These are phyloP conservation scores for Peucedramus taeniatus DNA, from an alignment of 2,113 vertebrate species.

Conservation along the genomic window DNA sequence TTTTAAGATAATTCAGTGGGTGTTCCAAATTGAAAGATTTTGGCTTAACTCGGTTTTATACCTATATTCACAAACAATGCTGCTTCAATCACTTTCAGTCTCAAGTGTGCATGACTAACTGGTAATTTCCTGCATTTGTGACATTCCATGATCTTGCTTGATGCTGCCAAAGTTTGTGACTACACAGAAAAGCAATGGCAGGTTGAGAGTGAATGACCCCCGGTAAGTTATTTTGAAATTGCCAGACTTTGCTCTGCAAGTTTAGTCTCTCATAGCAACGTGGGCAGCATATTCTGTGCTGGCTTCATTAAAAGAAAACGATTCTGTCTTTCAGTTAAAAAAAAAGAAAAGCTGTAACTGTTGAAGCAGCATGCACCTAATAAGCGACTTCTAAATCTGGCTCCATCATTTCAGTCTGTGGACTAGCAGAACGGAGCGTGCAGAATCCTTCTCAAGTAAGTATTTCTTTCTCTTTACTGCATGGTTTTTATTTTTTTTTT, in stretches of 20 bases:
- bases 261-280: conserved; percentile 40
- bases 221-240: not conserved
- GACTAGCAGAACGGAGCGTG: conserved; percentile 36
- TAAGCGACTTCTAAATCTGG: conserved; percentile 58
- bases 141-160: not conserved
- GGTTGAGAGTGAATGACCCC: not conserved
- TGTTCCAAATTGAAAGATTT: not conserved
- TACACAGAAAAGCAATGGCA: not conserved
- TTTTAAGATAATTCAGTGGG: not conserved
- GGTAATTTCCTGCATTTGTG: conserved; percentile 12
- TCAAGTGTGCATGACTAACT: not conserved
- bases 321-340: conserved; percentile 26
- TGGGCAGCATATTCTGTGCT: conserved; percentile 22
- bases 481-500: not conserved
- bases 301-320: conserved; percentile 50
- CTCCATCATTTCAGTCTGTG: conserved; percentile 43
- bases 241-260: conserved; percentile 23
- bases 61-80: not conserved
- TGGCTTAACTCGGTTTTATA: not conserved
- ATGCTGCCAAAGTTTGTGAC: not conserved
- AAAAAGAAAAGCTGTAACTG: conserved; percentile 34
- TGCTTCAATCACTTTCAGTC: not conserved
- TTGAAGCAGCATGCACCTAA: conserved; percentile 59
- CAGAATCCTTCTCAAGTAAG: conserved; percentile 53
- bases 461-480: conserved; percentile 8